Conservation (phyloP, 2,888 invertebrate genomes). For the Capitulum mitella region DNA sequence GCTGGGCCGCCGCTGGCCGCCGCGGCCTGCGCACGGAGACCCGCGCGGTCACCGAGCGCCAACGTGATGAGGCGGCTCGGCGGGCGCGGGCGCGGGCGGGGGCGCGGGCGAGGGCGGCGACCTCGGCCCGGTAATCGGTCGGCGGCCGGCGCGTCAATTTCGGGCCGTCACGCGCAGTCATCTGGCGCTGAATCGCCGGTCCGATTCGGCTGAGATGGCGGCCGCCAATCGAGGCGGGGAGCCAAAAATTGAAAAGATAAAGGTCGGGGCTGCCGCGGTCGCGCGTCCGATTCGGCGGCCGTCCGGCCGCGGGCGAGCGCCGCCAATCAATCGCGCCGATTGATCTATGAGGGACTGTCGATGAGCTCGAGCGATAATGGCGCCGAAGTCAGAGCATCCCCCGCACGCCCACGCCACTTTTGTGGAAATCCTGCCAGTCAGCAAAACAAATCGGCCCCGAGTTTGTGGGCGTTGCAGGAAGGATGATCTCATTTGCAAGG, state of each 20-base stretch:
- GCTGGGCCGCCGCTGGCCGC: no score
- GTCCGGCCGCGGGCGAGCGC: not conserved
- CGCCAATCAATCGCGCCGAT: not conserved
- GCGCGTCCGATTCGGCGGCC: not conserved
- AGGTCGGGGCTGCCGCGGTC: no score
- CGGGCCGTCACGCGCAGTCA: not conserved
- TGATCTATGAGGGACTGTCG: not conserved
- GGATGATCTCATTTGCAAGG: no score
- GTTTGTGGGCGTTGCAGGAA: not conserved
- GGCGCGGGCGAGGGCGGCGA: not conserved
- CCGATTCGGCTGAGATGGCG: not conserved
- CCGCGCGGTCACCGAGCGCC: no score
- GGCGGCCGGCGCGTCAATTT: not conserved
- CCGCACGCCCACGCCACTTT: not conserved
- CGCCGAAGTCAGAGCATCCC: no score
- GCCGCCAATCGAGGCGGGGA: not conserved
- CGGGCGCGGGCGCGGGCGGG: no score
- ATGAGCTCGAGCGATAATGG: no score
- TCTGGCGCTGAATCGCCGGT: not conserved
- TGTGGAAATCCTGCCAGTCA: not conserved
- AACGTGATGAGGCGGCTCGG: no score
- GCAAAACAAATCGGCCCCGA: not conserved
- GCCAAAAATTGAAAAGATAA: slow-evolving; percentile 2
- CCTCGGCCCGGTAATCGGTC: not conserved
- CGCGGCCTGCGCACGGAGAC: no score